Base-by-base conservation (phyloP, 2,888 invertebrate species). In the Ichneumoninae sp. region DNA sequence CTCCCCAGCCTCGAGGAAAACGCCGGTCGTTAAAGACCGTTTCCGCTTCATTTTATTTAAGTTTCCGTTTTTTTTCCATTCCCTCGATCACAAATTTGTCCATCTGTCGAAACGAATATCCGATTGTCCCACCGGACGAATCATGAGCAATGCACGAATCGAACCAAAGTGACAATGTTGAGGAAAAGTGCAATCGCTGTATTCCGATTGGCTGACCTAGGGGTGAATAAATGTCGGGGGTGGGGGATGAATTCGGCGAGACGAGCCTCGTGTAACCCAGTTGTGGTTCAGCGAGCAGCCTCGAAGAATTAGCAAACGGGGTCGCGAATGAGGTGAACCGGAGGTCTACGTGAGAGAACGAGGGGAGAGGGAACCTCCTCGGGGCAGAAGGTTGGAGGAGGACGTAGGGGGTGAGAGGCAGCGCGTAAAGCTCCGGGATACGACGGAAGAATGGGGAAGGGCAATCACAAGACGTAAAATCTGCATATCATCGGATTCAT, bases 401-500 rank as follows among this genome's bases (percentile, higher is more conserved):
- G 13, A 3, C 13, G 44, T 13, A 13, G 44, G 44, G 44, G 76
- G 81, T 76, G 69, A 66, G 80, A 68, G 68, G 10, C 47, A 50
- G 65, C 66, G 54, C n/a, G 69, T 54, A 78, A 66, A 78, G 65
- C 62, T 69, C 16, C 62, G 80, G 82, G 72, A 77, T 71, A 79
- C n/a, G 44, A 68, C 69, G 76, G 79, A 82, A 80, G 80, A 85
- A 82, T 82, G 70, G 62, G 62, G 82, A 79, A 81, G 76, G 83
- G 83, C 79, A 85, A 83, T 85, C 82, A 60, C 83, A 79, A 83
- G 87, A 82, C 81, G 75, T 72, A 74, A 82, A 80, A 90, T 90
- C 91, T 90, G 89, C 91, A 90, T 91, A 88, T 86, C 88, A 87
- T 89, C 86, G 85, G 88, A 91, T 91, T 90, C 89, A 88, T 90